Evolutionary conservation across 2,888 invertebrate genomes (phyloP).

Genomic region (Lathronympha strigana): DNA sequence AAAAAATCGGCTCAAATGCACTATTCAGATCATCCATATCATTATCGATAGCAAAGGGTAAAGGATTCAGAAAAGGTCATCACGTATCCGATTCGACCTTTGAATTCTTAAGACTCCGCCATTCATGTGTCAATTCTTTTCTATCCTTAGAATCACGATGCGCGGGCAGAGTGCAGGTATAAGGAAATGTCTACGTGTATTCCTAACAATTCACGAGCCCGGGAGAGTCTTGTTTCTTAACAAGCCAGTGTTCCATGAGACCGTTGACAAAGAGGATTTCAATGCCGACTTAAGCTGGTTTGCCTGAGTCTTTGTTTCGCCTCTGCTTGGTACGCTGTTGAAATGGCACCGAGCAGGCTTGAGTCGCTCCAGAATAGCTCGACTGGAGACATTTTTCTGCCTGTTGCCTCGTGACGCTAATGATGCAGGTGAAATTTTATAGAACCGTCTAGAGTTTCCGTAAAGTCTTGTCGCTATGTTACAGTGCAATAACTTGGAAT

Average conservation of each 20-base stretch:
- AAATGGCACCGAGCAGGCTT: conserved; percentile 1
- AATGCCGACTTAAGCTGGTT: background rate
- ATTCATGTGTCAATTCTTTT: conserved; percentile 39
- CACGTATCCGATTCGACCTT: conserved; percentile 37
- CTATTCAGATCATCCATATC: conserved; percentile 26
- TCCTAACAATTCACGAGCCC: background rate
- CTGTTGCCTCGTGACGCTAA: conserved; percentile 28
- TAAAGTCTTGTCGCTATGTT: background rate
- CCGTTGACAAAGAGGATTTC: background rate
- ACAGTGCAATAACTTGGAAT: background rate
- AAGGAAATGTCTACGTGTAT: conserved; percentile 10
- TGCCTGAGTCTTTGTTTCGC: background rate
- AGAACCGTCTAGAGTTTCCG: conserved; percentile 15
- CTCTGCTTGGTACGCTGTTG: background rate
- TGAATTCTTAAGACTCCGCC: conserved; percentile 32
- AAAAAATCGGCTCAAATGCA: conserved; percentile 28
- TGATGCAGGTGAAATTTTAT: conserved; percentile 20
- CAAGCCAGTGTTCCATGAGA: background rate
- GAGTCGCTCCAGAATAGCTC: conserved; percentile 10
- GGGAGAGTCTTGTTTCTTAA: background rate
- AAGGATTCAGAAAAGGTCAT: conserved; percentile 24
- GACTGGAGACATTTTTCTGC: conserved; percentile 31
- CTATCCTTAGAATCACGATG: conserved; percentile 36
- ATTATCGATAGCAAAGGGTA: conserved; percentile 28
- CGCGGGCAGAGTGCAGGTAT: conserved; percentile 4